These are phyloP conservation scores for Emydura subglobosa DNA, from an alignment of 2,113 vertebrate species.

Conservation along the genomic window DNA sequence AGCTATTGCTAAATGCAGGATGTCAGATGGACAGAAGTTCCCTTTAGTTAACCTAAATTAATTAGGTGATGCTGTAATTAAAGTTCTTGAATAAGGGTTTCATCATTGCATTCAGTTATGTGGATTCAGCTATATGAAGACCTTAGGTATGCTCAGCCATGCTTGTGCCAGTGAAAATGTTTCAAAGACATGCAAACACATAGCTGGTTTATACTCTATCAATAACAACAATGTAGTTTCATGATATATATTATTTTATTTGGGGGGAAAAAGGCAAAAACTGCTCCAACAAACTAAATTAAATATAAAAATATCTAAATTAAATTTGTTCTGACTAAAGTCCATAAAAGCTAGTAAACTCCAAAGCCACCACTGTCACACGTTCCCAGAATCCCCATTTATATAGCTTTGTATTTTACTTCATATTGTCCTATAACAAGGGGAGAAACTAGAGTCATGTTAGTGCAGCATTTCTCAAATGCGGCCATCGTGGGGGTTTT, in stretches of 20 bases:
- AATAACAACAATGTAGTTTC: neutral
- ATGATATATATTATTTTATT: neutral
- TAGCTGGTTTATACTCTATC: neutral
- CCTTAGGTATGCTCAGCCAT: neutral
- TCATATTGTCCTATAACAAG: neutral
- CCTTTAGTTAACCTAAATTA: neutral
- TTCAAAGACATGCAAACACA: neutral
- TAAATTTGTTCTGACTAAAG: neutral
- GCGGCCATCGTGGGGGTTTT: too few species aligned
- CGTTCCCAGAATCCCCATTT: neutral
- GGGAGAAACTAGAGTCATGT: neutral
- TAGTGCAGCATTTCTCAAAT: neutral
- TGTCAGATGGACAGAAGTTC: neutral
- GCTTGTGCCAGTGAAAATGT: neutral
- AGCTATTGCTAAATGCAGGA: neutral
- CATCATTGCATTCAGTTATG: neutral
- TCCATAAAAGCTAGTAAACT: neutral
- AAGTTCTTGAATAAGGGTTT: neutral
- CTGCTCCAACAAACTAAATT: neutral
- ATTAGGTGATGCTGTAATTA: neutral
- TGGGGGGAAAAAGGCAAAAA: neutral
- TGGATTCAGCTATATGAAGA: neutral
- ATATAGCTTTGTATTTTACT: neutral
- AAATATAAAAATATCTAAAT: neutral
- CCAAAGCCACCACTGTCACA: neutral